Conservation (phyloP, 2,797 vertebrate genomes). For the Champsocephalus esox region DNA sequence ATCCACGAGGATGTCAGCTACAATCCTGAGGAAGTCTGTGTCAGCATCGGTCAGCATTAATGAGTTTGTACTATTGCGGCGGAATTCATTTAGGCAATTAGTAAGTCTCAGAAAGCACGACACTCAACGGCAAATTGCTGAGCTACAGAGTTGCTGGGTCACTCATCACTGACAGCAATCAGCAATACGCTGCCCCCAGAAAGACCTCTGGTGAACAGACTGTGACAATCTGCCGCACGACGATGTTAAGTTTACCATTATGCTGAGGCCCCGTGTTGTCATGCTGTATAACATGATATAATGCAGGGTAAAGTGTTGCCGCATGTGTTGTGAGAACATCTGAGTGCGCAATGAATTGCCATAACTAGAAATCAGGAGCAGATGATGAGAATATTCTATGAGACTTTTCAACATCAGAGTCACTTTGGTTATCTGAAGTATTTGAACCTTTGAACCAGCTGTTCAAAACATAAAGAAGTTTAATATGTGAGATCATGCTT, state of each 20-base stretch:
- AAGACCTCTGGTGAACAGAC: conserved; percentile 39
- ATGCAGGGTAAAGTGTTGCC: conserved; percentile 20
- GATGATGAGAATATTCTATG: conserved; percentile 58
- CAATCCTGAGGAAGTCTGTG: conserved; percentile 19
- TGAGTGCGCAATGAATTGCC: conserved; percentile 61
- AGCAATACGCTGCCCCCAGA: conserved; percentile 17
- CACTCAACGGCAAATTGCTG: conserved; percentile 53
- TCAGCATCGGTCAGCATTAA: conserved; percentile 77
- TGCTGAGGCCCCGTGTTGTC: conserved; percentile 10
- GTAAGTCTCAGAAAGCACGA: conserved; percentile 50
- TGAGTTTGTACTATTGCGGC: conserved; percentile 64
- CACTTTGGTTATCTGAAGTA: conserved; percentile 40
- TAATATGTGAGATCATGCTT: conserved; percentile 5
- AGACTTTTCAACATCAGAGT: conserved; percentile 53
- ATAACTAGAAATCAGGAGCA: conserved; percentile 62
- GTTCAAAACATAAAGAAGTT: conserved; percentile 25
- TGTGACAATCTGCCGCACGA: conserved; percentile 8
- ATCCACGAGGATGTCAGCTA: too few relatives aligned
- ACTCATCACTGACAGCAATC: conserved; percentile 39
- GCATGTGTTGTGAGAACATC: conserved; percentile 30
- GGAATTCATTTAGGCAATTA: conserved; percentile 71
- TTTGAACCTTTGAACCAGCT: conserved; percentile 25
- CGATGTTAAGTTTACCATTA: conserved; percentile 22
- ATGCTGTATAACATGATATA: conserved; percentile 13
- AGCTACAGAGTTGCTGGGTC: conserved; percentile 39